These are phyloP conservation scores for Pituophis catenifer DNA, from an alignment of 2,113 vertebrate genomes.

Conservation along the genomic window DNA sequence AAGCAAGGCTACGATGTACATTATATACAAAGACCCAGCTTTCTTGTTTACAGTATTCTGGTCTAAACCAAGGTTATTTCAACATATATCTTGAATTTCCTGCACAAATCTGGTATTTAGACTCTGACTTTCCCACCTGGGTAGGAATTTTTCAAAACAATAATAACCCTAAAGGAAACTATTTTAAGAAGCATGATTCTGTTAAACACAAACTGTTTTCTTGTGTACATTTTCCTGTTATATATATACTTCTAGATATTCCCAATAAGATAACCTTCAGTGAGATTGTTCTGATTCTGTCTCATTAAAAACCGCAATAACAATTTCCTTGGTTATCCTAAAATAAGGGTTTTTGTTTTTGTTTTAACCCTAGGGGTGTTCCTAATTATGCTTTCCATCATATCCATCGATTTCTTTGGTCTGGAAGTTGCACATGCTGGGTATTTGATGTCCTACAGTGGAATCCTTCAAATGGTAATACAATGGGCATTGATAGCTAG, in stretches of 20 bases:
- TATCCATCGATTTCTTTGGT: constrained; percentile 87
- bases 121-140: neutral
- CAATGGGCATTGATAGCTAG: neutral
- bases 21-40: constrained; percentile 36
- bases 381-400: constrained; percentile 89
- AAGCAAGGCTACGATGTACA: constrained; percentile 42
- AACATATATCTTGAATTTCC: neutral
- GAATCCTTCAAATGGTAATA: constrained; percentile 87
- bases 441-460: constrained; percentile 88
- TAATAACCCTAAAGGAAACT: constrained; percentile 5
- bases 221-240: neutral
- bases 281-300: neutral
- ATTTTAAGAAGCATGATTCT: neutral
- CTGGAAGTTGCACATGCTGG: constrained; percentile 81
- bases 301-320: neutral
- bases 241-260: neutral
- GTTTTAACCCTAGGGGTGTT: constrained; percentile 79
- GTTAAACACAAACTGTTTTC: neutral
- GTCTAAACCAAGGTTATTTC: constrained; percentile 26
- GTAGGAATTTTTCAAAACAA: neutral
- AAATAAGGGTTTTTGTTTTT: neutral
- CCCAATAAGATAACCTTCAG: neutral
- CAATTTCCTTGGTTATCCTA: neutral
- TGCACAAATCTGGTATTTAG: neutral
- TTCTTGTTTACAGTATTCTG: constrained; percentile 25